Conservation (phyloP, 1,140 invertebrate genomes). For the Phocides pigmalion region DNA sequence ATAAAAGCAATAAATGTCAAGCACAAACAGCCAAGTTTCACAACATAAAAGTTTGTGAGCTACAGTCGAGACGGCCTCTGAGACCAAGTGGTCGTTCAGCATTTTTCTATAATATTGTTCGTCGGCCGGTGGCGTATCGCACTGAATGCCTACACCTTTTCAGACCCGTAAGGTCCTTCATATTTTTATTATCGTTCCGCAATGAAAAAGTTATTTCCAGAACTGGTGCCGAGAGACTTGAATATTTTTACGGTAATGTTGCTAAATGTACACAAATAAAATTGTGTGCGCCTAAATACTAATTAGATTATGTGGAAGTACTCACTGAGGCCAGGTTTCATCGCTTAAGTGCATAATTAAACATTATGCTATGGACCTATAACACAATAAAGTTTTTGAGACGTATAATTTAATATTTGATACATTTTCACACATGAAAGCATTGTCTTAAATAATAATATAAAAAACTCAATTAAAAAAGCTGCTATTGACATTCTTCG, state of each 20-base stretch:
- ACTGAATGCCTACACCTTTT: slow-evolving; percentile 26
- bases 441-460: no score
- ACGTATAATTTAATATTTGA: no score
- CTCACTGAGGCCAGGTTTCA: no score
- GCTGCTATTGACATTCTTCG: no score
- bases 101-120: slow-evolving; percentile 64
- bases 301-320: neutral
- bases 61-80: slow-evolving; percentile 51
- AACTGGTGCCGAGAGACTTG: slow-evolving; percentile 7
- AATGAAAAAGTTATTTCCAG: slow-evolving; percentile 28
- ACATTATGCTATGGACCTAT: no score
- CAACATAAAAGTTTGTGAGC: slow-evolving; percentile 71
- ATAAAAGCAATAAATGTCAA: slow-evolving; percentile 79
- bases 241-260: slow-evolving; percentile 11
- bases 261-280: neutral
- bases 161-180: slow-evolving; percentile 21
- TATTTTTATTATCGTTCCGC: slow-evolving; percentile 24
- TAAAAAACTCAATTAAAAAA: no score
- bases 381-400: no score
- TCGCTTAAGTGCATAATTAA: no score
- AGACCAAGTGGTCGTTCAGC: slow-evolving; percentile 66
- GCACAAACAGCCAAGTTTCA: slow-evolving; percentile 74
- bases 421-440: no score
- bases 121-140: slow-evolving; percentile 15
- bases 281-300: neutral